Evolutionary conservation across 1,140 invertebrate genomes (phyloP).

Genomic region (Euborellia annulipes): DNA sequence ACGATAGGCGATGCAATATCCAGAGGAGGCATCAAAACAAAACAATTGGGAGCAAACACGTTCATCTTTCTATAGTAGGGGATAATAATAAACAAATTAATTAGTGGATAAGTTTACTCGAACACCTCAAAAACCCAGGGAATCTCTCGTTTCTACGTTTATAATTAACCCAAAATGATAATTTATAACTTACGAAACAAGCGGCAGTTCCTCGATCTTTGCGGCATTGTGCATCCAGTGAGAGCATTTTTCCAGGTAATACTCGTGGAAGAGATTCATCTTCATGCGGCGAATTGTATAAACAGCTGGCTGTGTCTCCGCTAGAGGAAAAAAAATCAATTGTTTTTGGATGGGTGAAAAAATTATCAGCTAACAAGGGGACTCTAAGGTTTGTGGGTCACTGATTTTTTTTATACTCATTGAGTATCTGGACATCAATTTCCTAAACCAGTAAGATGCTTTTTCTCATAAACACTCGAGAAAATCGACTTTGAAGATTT

Average conservation of each 20-base stretch:
- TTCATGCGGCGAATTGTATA: slow-evolving; percentile 87
- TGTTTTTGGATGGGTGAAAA: too few relatives aligned
- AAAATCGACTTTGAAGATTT: too few relatives aligned
- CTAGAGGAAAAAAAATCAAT: slow-evolving; percentile 34
- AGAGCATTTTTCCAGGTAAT: slow-evolving; percentile 74
- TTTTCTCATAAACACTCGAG: too few relatives aligned
- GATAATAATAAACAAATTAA: too few relatives aligned
- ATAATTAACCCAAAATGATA: too few relatives aligned
- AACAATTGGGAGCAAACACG: slow-evolving; percentile 88
- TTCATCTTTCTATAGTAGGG: slow-evolving; percentile 62
- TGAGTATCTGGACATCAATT: too few relatives aligned
- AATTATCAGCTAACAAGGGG: too few relatives aligned
- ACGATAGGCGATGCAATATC: slow-evolving; percentile 87
- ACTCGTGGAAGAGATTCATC: slow-evolving; percentile 77
- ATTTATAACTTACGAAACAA: slow-evolving; percentile 49
- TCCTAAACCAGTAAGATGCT: too few relatives aligned
- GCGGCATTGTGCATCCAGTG: slow-evolving; percentile 81
- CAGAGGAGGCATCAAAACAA: slow-evolving; percentile 85
- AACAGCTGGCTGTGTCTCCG: slow-evolving; percentile 82
- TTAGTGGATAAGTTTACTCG: too few relatives aligned
- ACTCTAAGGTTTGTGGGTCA: too few relatives aligned
- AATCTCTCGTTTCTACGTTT: background rate
- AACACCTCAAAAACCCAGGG: too few relatives aligned
- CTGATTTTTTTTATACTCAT: too few relatives aligned
- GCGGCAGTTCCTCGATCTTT: slow-evolving; percentile 83